Base-by-base conservation (phyloP, 35 echinoderm and acorn worm genomes). In the Apostichopus californicus region DNA sequence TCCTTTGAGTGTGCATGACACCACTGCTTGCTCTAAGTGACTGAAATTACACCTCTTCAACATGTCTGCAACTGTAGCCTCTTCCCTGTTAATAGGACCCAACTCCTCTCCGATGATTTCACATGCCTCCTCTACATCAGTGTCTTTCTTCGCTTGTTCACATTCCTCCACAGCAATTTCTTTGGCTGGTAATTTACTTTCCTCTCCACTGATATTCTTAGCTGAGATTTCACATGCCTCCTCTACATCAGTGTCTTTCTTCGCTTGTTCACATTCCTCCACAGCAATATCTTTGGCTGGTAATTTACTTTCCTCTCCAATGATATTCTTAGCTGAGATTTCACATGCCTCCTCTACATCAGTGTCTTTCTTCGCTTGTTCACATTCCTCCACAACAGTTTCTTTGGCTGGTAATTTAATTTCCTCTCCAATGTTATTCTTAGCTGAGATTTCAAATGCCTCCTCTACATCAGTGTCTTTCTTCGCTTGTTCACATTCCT, bases 41-140 rank as follows among this genome's bases (percentile, higher is more conserved):
- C 25, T 77, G 25, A 64, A 94, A 80, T 94, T 94, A 25, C 78
- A 54, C 20, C 92, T 89, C 18, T 81, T 82, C 78, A 94, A 94
- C 77, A 94, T 79, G 60, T 93, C 92, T 6, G 84, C 73, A 18
- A 73, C 53, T 54, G 87, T 90, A 46, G 59, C 92, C 57, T 94
- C 84, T 18, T 80, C 85, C 28, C 53, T 46, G 57, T 68, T 57
- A 72, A 56, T 54, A 79, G 83, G 81, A 79, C 92, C 92, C n/a
- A 88, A 64, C 71, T 90, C 88, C 78, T 90, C 88, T 78, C 78
- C 53, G 56, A 14, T 18, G 3, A 93, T 73, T 68, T 93, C 92
- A 56, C 20, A 28, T 53, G 24, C 18, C 63, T 94, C 90, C 21
- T 94, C 92, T 63, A n/a, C n/a, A n/a, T n/a, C n/a, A n/a, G n/a